These are phyloP conservation scores for Chymomyza costata DNA, from an alignment of 1,140 invertebrate genomes.

Conservation along the genomic window DNA sequence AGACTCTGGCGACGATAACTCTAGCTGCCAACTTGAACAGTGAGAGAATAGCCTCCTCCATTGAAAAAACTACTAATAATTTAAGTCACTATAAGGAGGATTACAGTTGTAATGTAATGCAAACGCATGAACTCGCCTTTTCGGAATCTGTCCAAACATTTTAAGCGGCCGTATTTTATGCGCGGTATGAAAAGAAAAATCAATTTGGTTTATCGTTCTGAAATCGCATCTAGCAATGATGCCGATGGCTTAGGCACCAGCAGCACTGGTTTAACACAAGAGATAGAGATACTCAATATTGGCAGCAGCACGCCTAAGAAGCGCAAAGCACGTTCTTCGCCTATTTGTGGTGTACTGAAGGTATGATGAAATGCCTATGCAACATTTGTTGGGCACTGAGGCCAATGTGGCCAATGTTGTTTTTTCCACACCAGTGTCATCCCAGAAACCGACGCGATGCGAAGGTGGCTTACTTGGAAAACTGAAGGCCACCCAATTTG, in stretches of 20 bases:
- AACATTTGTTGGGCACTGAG: slow-evolving; percentile 5
- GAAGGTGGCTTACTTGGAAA: slow-evolving; percentile 64
- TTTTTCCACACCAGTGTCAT: slow-evolving; percentile 84
- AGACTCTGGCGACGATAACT: slow-evolving; percentile 46
- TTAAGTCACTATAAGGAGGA: slow-evolving; percentile 31
- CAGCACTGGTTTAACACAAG: slow-evolving; percentile 80
- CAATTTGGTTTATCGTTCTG: slow-evolving; percentile 63
- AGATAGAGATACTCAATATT: slow-evolving; percentile 79
- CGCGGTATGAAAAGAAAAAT: slow-evolving; percentile 77
- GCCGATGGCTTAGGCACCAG: slow-evolving; percentile 32
- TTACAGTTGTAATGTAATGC: slow-evolving; percentile 19
- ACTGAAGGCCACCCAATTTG: slow-evolving; percentile 38
- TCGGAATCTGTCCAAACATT: slow-evolving; percentile 27
- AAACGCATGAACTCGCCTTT: slow-evolving; percentile 32
- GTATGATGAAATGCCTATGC: slow-evolving; percentile 36
- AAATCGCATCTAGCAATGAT: slow-evolving; percentile 35
- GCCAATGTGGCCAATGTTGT: slow-evolving; percentile 76
- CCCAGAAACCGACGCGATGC: slow-evolving; percentile 75
- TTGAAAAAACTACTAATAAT: slow-evolving; percentile 28
- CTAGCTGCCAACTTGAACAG: slow-evolving; percentile 22
- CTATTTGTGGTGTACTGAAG: slow-evolving; percentile 77
- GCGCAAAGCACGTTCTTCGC: slow-evolving; percentile 74
- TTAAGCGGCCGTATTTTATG: slow-evolving; percentile 34
- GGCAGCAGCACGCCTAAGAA: slow-evolving; percentile 55
- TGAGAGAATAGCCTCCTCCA: slow-evolving; percentile 23